Evolutionary conservation across 2,888 invertebrate species (phyloP).

Genomic region (Cecidostiba fungosa): DNA sequence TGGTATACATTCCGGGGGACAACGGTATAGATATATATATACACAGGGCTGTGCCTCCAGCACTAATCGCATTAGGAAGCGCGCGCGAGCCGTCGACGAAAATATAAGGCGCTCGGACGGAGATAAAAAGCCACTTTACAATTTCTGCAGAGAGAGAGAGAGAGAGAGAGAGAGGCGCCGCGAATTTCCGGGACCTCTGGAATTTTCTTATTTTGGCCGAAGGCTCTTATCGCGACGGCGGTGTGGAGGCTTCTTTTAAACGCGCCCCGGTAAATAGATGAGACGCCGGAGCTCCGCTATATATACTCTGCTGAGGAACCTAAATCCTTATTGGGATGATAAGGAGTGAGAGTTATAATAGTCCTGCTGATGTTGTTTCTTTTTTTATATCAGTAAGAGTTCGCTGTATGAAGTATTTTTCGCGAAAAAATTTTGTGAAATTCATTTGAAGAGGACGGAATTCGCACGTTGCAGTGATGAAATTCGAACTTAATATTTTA

Average conservation of each 20-base stretch:
- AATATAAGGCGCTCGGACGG: conserved; percentile 14
- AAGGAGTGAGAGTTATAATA: conserved; percentile 4
- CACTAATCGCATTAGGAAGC: conserved; percentile 67
- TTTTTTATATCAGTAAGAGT: no score
- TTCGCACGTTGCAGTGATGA: no score
- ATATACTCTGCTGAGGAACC: no score
- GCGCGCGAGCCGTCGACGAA: conserved; percentile 18
- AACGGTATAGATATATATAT: no score
- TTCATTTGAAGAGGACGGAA: neutral
- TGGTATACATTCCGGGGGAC: no score
- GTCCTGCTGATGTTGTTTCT: neutral
- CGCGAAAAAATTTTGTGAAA: neutral
- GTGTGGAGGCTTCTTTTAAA: conserved; percentile 44
- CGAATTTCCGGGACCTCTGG: neutral
- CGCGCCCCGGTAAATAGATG: conserved; percentile 44
- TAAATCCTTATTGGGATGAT: conserved; percentile 37
- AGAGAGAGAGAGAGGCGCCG: no score
- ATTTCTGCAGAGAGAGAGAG: conserved; percentile 24
- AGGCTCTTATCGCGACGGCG: neutral
- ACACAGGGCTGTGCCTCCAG: conserved; percentile 7
- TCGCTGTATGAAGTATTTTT: no score
- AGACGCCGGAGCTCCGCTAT: neutral
- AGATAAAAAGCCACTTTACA: conserved; percentile 59
- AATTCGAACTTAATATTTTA: no score
- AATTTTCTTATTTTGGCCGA: conserved; percentile 6